Percentiles rank a stretch among this genome's conserved stretches.
Evolutionary conservation across 2,888 invertebrate species (phyloP).

Genomic region (Perithous albicinctus): DNA sequence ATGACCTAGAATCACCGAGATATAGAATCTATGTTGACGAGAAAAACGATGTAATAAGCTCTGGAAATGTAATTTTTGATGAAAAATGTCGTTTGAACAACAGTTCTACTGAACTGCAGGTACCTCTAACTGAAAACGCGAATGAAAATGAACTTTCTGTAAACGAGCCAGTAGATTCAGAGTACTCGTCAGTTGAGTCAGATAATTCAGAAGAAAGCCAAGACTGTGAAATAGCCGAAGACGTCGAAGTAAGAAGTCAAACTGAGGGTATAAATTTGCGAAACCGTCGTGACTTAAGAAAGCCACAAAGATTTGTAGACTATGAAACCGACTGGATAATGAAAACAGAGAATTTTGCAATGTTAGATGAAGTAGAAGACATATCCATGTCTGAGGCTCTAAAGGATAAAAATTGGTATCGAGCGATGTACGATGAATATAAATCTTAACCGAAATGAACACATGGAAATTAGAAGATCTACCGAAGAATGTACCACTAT

Average conservation of each 20-base stretch:
- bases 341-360: conserved; percentile 46
- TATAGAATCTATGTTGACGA: conserved; percentile 66
- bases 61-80: conserved; percentile 68
- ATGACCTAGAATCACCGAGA: conserved; percentile 69
- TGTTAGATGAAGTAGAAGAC: conserved; percentile 69
- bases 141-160: conserved; percentile 26
- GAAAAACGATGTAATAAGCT: conserved; percentile 65
- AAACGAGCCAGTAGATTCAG: conserved; percentile 51
- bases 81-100: conserved; percentile 42
- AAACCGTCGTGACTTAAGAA: conserved; percentile 63
- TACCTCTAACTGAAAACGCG: conserved; percentile 37
- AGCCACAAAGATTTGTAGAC: conserved; percentile 60
- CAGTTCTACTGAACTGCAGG: conserved; percentile 36
- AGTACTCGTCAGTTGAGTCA: conserved; percentile 43
- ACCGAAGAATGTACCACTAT: conserved; percentile 66
- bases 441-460: conserved; percentile 68
- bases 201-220: conserved; percentile 47
- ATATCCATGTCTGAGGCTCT: conserved; percentile 70
- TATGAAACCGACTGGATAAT: conserved; percentile 38
- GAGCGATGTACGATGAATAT: conserved; percentile 72
- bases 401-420: conserved; percentile 71
- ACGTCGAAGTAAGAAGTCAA: conserved; percentile 28
- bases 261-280: conserved; percentile 45
- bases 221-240: conserved; percentile 40
- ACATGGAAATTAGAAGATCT: conserved; percentile 71